Evolutionary conservation across 2,888 invertebrate genomes (phyloP).

Genomic region (Rhyacophila evoluta): DNA sequence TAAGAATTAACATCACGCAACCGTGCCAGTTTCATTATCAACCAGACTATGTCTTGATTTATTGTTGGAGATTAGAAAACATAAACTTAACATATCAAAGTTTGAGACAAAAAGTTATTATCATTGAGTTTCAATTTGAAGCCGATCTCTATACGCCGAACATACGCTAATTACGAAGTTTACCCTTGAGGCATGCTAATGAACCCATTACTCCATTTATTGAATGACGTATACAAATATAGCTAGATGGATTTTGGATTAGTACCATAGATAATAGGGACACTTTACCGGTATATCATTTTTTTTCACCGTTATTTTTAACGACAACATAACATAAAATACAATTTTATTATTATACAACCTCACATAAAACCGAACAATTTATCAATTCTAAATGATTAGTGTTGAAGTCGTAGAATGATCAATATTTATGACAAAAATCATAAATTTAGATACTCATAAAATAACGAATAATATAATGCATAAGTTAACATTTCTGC

Average conservation of each 20-base stretch:
- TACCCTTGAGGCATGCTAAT: background rate
- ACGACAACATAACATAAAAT: too few relatives aligned
- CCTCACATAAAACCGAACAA: too few relatives aligned
- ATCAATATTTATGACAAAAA: too few relatives aligned
- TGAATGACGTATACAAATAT: background rate
- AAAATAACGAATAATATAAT: too few relatives aligned
- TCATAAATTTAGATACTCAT: too few relatives aligned
- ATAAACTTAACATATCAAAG: background rate
- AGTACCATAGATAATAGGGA: background rate
- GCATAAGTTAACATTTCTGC: too few relatives aligned
- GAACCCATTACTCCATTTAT: background rate
- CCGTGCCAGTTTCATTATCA: conserved; percentile 5
- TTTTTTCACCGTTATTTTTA: too few relatives aligned
- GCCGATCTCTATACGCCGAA: background rate
- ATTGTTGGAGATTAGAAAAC: background rate
- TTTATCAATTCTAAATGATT: too few relatives aligned
- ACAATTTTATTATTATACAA: too few relatives aligned
- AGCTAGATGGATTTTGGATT: background rate
- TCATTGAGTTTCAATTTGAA: background rate
- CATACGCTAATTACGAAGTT: conserved; percentile 2
- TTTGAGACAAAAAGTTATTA: background rate
- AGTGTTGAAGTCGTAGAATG: too few relatives aligned
- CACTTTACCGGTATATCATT: too few relatives aligned
- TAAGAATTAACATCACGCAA: background rate
- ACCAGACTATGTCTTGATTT: background rate